Evolutionary conservation across 2,113 vertebrate genomes (phyloP).

Genomic region (Sialia sialis): DNA sequence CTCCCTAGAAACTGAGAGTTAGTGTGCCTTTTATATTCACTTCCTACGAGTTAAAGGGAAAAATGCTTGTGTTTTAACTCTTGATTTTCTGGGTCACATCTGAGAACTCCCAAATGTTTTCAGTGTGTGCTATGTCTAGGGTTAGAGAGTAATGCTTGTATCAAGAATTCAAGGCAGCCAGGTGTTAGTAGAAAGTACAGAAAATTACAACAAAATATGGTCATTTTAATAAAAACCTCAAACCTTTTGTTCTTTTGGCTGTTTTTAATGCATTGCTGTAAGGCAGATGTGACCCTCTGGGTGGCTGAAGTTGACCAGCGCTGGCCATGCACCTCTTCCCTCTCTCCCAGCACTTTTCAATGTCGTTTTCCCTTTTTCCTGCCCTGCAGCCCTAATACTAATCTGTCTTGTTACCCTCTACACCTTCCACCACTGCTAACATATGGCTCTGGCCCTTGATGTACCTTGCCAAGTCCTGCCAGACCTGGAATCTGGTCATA

Average conservation of each 20-base stretch:
- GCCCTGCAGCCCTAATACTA: not conserved
- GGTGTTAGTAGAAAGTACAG: not conserved
- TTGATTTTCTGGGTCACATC: not conserved
- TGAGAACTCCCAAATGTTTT: not conserved
- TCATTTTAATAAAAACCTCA: not conserved
- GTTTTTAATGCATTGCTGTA: not conserved
- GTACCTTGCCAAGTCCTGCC: not conserved
- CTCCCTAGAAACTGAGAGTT: not conserved
- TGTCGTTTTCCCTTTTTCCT: fast-evolving
- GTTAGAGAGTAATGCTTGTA: not conserved
- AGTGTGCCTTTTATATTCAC: not conserved
- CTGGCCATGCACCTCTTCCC: not conserved
- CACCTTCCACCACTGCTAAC: too few relatives aligned
- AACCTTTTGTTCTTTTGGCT: not conserved
- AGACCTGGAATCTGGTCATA: not conserved
- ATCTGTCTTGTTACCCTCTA: not conserved
- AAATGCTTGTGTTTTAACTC: not conserved
- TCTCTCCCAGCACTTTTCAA: not conserved
- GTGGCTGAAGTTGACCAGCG: not conserved
- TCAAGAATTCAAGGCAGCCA: not conserved
- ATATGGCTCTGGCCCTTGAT: fast-evolving
- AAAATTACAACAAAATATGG: fast-evolving
- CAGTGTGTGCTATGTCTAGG: not conserved
- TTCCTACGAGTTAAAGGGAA: not conserved
- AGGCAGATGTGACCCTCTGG: not conserved